phyloP scores from a whole-genome alignment of 2,113 vertebrate genomes.

The Pachyramphus minor region DNA sequence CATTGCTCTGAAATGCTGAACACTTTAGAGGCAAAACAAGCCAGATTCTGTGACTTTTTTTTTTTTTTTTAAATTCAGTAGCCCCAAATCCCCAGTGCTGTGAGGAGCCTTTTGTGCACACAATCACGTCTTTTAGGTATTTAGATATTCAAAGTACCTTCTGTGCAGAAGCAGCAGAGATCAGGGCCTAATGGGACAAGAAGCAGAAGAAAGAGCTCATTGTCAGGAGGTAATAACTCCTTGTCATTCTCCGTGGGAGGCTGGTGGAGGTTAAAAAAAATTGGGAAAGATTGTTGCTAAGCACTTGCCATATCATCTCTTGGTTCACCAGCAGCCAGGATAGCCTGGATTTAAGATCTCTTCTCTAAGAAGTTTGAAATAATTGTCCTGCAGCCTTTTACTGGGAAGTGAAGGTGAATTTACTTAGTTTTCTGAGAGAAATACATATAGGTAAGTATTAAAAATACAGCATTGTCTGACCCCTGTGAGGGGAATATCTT shows the following conservation, averaged over 20 bases:
- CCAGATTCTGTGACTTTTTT: not conserved
- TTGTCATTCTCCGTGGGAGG: constrained; percentile 63
- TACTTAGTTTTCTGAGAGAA: not conserved
- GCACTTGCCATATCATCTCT: constrained; percentile 10
- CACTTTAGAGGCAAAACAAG: not conserved
- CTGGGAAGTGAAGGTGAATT: not conserved
- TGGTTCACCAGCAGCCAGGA: not conserved
- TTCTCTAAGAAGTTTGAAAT: not conserved
- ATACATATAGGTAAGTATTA: not conserved
- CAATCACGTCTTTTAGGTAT: not conserved
- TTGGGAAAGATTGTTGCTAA: constrained; percentile 21
- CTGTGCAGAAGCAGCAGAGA: constrained; percentile 43
- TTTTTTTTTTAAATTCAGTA: not conserved
- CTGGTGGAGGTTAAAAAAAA: constrained; percentile 52
- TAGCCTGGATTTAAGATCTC: not conserved
- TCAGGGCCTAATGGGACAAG: constrained; percentile 62
- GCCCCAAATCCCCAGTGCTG: not conserved
- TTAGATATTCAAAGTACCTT: constrained; percentile 34
- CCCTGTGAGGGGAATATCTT: not conserved
- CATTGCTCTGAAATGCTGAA: not conserved
- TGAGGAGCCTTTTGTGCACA: constrained; percentile 1
- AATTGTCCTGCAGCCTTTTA: not conserved
- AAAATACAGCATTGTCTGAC: not conserved
- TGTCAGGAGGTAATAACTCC: constrained; percentile 61
- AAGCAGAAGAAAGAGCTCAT: constrained; percentile 61